Evolutionary conservation across 1,140 invertebrate genomes (phyloP), one percentile per base, ranked within the genome.

Genomic region (Saccostrea glomerata): DNA sequence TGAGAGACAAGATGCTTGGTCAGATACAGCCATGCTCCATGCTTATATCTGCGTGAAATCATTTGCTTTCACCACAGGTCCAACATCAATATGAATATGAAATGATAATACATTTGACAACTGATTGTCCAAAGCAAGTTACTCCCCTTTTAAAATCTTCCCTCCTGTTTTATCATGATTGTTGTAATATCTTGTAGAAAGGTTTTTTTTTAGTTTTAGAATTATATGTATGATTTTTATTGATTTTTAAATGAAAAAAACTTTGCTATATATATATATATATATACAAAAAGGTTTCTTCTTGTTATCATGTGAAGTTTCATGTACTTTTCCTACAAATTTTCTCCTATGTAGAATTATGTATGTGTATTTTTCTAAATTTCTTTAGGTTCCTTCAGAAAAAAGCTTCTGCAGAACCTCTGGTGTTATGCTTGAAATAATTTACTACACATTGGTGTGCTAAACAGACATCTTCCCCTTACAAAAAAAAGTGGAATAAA

Each of bases 391-490:
- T 20, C 58, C 11, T 1, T 17, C 20, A 60, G 58, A 60, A 15
- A 60, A 15, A 60, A n/a, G 4, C 25, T 25, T 73, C 12, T 25
- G 30, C 3, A 30, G 23, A 73, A 30, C n/a, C 11, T 73, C 70
- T 73, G 70, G 70, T 77, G 70, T 77, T 77, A 12, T 36, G 70
- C 70, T 36, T 77, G 70, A 77, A 77, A 23, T 77, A 77, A 77
- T 77, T 77, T 36, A 77, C 70, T 30, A 77, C 70, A 77, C 70
- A 30, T 77, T 77, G 17, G 25, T 30, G 23, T 36, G 23, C 70
- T 77, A 77, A 77, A 77, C 70, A 77, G 70, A 77, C 70, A 77
- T 77, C 70, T 77, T 36, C 70, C 70, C 70, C 23, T 25, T 36
- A 30, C 23, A 25, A 77, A 63, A 77, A 63, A 77, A 30, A 15